Base-by-base conservation (phyloP, 2,113 vertebrate species). In the Ochotona curzoniae region DNA sequence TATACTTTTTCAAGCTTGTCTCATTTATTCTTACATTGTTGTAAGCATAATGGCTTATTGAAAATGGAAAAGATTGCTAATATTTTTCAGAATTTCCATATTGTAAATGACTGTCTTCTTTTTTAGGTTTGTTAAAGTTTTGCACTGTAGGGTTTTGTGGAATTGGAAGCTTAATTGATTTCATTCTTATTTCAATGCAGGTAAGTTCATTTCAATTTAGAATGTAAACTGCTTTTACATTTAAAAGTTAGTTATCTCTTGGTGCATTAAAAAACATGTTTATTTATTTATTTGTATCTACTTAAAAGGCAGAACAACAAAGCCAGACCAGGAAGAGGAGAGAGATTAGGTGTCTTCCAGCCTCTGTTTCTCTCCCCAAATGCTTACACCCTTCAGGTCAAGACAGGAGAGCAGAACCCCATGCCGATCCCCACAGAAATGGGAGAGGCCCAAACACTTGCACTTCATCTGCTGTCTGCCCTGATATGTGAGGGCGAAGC, bases 111-210 rank as follows among this genome's bases (percentile, higher is more conserved):
- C 54, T 93, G 64, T 57, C 92, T 97, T 96, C 51, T 96, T 95
- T 97, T 95, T 87, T 96, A 99, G 99, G 99, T 89, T 98, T 99
- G 96, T 96, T 99, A 94, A 99, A 99, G 97, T 99, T 99, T 98
- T 99, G 99, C 96, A 99, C 99, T 1, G 99, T 99, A 51, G 99
- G 99, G 3, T 99, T 99, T 98, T 99, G 99, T 98, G 99, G 99
- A 94, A 99, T 99, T 93, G 99, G 99, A 69, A 99, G 99, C 89
- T 97, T 99, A 85, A 99, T 99, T 95, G 99, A 99, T 97, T 99
- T 99, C 97, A 98, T 99, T 95, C 97, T 99, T 94, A 99, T 99
- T 97, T 99, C 99, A 96, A 99, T 99, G 99, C 99, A 99, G 99
- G 99, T 99, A 97, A 98, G 98, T 96, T 74, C 47, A 35, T 96